A percentile compares a stretch with the other conserved stretches of the same genome.
Conservation (phyloP, 2,113 vertebrate genomes). For the Parotia lawesii region DNA sequence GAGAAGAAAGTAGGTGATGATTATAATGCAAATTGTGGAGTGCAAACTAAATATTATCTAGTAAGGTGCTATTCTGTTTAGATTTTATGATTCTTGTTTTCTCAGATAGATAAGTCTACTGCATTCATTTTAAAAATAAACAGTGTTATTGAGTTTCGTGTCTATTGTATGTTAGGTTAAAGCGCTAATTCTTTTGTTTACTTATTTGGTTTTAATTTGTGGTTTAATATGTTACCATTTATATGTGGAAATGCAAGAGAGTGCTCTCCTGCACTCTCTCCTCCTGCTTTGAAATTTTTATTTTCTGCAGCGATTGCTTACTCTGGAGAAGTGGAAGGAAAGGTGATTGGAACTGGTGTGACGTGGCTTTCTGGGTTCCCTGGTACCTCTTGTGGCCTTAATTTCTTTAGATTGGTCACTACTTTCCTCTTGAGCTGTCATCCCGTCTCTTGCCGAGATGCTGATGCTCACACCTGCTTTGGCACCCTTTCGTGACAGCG, state of each 20-base stretch:
- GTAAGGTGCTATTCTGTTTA: slow-evolving; percentile 13
- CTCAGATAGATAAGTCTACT: not conserved
- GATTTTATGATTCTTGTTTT: not conserved
- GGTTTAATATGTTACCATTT: not conserved
- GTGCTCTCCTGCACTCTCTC: not conserved
- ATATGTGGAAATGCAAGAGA: not conserved
- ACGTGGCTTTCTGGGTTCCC: not conserved
- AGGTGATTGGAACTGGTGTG: not conserved
- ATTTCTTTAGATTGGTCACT: not conserved
- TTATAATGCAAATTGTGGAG: slow-evolving; percentile 30
- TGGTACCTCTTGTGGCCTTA: not conserved
- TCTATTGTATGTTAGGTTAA: not conserved
- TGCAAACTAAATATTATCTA: slow-evolving; percentile 1
- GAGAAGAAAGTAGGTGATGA: not conserved
- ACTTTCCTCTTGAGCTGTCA: not conserved
- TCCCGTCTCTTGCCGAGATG: not conserved
- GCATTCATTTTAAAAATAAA: not conserved
- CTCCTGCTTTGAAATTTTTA: not conserved
- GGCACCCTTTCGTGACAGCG: not conserved
- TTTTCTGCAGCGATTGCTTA: not conserved
- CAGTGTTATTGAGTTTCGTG: not conserved
- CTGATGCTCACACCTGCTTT: not conserved
- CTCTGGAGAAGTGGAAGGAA: not conserved
- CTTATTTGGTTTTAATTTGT: not conserved
- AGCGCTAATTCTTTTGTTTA: not conserved